Evolutionary conservation across 1,140 invertebrate species (phyloP), one percentile per base, ranked within the genome.

Genomic region (Trichogramma pretiosum): DNA sequence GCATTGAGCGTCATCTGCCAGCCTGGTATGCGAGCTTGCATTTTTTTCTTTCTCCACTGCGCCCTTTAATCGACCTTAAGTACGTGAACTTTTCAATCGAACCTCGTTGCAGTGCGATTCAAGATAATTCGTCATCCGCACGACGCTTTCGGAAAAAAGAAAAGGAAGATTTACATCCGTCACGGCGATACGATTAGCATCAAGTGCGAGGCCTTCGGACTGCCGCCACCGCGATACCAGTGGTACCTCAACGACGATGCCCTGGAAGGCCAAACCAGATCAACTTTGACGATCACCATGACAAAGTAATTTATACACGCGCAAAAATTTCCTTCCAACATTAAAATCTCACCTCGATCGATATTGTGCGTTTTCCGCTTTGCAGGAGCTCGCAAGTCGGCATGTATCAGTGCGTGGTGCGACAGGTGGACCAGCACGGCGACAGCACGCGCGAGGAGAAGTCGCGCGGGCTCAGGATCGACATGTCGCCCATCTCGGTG

Each of bases 161-260:
- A n/a, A n/a, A n/a, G n/a, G n/a, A n/a, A n/a, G n/a, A n/a, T n/a
- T n/a, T n/a, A n/a, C n/a, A n/a, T n/a, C n/a, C n/a, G n/a, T n/a
- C n/a, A n/a, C n/a, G n/a, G n/a, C n/a, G n/a, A n/a, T n/a, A n/a
- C n/a, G n/a, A n/a, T n/a, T n/a, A n/a, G n/a, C n/a, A n/a, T n/a
- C n/a, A n/a, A n/a, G n/a, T 65, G 63, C 38, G 52, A 57, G 56
- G 64, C 65, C 24, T 23, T 13, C 3, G 63, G 64, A n/a, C 52
- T 67, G 38, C 64, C 63, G 45, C 54, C 55, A 2, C 63, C 63
- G 1, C 56, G 16, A 42, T 67, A 63, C n/a, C 24, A 46, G 11
- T 67, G 64, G 64, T 62, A 57, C 35, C 61, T 61, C 26, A 42
- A 56, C 26, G 38, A 62, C 46, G 23, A 33, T n/a, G 17, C 40